Base-by-base conservation (phyloP, 1,140 invertebrate species). In the Trichomalopsis sarcophagae region DNA sequence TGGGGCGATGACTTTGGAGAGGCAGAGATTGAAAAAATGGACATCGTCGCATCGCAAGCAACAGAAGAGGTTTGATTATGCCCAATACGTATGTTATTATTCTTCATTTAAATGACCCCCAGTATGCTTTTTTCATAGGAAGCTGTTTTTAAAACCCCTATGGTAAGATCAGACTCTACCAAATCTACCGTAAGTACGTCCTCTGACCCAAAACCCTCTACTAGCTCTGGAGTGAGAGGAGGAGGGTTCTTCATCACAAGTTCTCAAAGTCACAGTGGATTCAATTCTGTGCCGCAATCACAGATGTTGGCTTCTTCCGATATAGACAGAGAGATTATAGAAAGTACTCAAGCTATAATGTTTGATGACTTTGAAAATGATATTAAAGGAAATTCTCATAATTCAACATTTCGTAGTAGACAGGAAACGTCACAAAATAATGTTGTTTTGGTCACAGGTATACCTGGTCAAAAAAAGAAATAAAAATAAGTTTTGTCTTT, bases 1-100 rank as follows among this genome's bases (percentile, higher is more conserved):
- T 93, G 92, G 91, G 91, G 90, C 6, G 91, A 91, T 66, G 91
- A 92, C 84, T 91, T 92, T 84, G 88, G 86, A 4, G 91, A 92
- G 9, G 89, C 89, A 10, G 91, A 90, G 33, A 88, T 92, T 33
- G 89, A 91, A 81, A 89, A 92, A 79, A 89, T 93, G 75, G 92
- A 93, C 82, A 86, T 90, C 36, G 89, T 92, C 27, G 89, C 89
- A 21, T 90, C 91, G 23, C 91, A 93, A 88, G 90, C 88, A 81
- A 90, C 87, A 44, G 86, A 82, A 11, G 87, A 89, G 86, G 89
- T 86, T 81, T 40, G 55, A 76, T 76, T 44, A 9, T 44, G 40
- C 14, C 17, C 5, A 17, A 21, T 66, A 69, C 30, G 66, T 17
- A 69, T 86, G 40, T 7, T 69, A 2, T 77, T 77, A 23, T 21